Evolutionary conservation across 2,888 invertebrate species (phyloP), one percentile per base, ranked within the genome.

Genomic region (Sphaerophoria rueppellii): DNA sequence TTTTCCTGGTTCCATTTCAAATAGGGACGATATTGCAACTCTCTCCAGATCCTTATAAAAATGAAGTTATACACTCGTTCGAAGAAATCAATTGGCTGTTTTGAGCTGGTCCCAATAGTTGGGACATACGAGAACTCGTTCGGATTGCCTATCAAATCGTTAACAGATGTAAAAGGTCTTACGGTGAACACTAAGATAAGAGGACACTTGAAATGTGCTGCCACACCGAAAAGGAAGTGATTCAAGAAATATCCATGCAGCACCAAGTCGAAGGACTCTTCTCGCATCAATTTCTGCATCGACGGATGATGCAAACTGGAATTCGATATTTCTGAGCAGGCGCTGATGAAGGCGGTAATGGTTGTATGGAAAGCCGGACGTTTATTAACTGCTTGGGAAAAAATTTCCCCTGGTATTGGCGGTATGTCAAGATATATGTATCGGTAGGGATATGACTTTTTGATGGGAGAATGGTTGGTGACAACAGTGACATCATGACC

Each of bases 401-500:
- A 43, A 0, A 43, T 43, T 11, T 43, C 11, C 12, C 0, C 9
- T 9, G 78, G 35, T 7, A 72, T 48, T 4, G 9, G 3, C 0
- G 63, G 14, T 6, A 65, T 58, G 0, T 78, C 35, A 4, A 79
- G 16, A 0, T 74, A 55, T 9, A 88, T 79, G 12, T 80, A 71
- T 0, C 60, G 74, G 52, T 82, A 87, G 4, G n/a, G 48, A 2
- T 63, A 43, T 60, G 85, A 61, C 6, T 73, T n/a, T 6, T 65
- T 54, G 6, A 4, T 35, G 14, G 88, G 87, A 11, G 43, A 4
- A 87, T 69, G 1, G 86, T 86, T 0, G 89, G 89, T 69, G 4
- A 91, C 78, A 9, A 91, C 87, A 0, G 91, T 91, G 2, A 91
- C 88, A 52, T 91, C 87, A 71, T 91, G 91, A 4, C 91, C 91